phyloP scores from a whole-genome alignment of 2,797 vertebrate genomes.

The Amphiprion clarkii region DNA sequence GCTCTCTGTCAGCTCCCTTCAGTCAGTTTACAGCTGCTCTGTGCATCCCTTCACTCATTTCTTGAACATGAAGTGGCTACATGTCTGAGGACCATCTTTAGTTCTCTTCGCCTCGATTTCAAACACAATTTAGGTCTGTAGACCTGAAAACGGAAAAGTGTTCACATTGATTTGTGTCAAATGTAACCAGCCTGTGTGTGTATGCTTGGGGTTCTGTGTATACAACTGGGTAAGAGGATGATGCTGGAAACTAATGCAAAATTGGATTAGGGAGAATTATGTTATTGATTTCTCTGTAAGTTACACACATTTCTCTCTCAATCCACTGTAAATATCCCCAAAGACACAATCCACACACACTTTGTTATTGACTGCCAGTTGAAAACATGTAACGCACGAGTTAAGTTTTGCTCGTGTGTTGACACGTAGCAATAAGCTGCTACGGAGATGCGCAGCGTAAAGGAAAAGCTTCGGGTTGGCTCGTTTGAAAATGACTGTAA shows the following conservation, averaged over 20 bases:
- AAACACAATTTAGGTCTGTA: slow-evolving; percentile 5
- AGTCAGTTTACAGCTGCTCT: slow-evolving; percentile 9
- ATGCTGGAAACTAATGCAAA: slow-evolving; percentile 30
- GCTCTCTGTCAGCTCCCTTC: not conserved
- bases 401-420: not conserved
- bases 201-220: not conserved
- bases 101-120: slow-evolving; percentile 31
- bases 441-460: not conserved
- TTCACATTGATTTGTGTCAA: slow-evolving; percentile 1
- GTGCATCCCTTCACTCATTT: slow-evolving; percentile 1
- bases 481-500: slow-evolving; percentile 10
- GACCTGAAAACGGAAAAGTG: slow-evolving; percentile 8
- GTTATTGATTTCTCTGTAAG: slow-evolving; percentile 20
- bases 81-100: not conserved
- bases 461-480: not conserved
- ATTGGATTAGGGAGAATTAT: slow-evolving; percentile 36
- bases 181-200: not conserved
- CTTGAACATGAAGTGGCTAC: not conserved
- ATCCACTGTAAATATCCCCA: slow-evolving; percentile 4
- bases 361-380: slow-evolving; percentile 24
- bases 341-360: not conserved
- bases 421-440: not conserved
- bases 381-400: not conserved
- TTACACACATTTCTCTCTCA: slow-evolving; percentile 24
- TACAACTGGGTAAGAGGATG: not conserved